These are phyloP conservation scores for Botrylloides violaceus DNA, from an alignment of 23 tunicate species.

Conservation along the genomic window DNA sequence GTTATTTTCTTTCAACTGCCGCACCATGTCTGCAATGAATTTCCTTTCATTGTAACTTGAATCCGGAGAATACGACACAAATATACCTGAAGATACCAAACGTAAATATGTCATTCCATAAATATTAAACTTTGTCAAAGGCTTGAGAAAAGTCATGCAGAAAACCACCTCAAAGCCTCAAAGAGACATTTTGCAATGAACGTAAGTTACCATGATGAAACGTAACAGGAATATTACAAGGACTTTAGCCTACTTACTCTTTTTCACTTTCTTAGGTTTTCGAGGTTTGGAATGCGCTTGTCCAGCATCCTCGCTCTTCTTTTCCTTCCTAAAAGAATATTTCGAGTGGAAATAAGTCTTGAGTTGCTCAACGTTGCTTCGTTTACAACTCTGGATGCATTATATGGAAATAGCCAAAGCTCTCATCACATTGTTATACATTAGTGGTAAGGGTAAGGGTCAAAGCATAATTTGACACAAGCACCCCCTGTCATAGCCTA, in stretches of 20 bases:
- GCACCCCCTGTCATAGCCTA: too few species aligned
- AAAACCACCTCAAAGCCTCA: too few species aligned
- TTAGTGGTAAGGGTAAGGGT: too few species aligned
- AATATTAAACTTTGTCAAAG: not conserved
- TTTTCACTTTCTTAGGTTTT: constrained; percentile 44
- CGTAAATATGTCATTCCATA: too few species aligned
- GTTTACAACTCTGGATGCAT: too few species aligned
- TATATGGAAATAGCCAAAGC: too few species aligned
- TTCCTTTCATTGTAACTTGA: constrained; percentile 41
- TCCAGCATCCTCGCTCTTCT: constrained; percentile 26
- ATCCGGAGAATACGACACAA: constrained; percentile 55
- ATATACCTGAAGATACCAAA: constrained; percentile 53
- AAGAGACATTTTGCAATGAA: not conserved
- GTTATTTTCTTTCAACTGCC: constrained; percentile 62
- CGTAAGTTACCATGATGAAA: not conserved
- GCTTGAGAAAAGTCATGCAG: not conserved
- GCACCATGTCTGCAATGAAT: constrained; percentile 52
- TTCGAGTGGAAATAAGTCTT: too few species aligned
- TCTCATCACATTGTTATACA: too few species aligned
- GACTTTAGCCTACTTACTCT: constrained; percentile 25
- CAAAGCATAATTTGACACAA: too few species aligned
- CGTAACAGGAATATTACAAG: not conserved
- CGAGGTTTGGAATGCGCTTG: constrained; percentile 13
- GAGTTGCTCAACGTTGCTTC: too few species aligned
- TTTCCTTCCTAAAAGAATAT: constrained; percentile 27